These are phyloP conservation scores for Aethina tumida DNA, from an alignment of 1,140 invertebrate species.

Conservation along the genomic window DNA sequence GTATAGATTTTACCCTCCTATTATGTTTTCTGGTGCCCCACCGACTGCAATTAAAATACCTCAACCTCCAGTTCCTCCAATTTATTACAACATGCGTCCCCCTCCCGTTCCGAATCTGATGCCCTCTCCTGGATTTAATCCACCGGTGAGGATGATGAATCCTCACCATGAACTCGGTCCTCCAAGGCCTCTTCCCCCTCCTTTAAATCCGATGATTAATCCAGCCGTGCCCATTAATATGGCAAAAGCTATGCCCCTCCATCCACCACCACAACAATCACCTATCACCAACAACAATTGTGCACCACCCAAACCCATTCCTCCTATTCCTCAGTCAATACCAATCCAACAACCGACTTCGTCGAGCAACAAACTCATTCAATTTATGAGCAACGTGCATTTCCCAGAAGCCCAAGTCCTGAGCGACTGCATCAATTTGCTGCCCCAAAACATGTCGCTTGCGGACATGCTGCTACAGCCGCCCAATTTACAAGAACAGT, in stretches of 20 bases:
- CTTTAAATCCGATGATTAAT: slow-evolving; percentile 1
- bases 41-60: slow-evolving; percentile 11
- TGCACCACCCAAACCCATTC: slow-evolving; percentile 1
- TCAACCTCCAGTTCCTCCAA: slow-evolving; percentile 5
- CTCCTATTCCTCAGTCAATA: slow-evolving; percentile 14
- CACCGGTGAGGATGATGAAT: slow-evolving; percentile 9
- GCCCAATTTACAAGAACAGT: slow-evolving; percentile 25
- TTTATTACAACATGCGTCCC: slow-evolving; percentile 4
- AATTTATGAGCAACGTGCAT: slow-evolving; percentile 45
- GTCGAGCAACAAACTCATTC: slow-evolving; percentile 33
- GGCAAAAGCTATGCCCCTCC: not conserved
- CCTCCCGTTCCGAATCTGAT: slow-evolving; percentile 1
- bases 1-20: slow-evolving; percentile 9
- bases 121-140: slow-evolving; percentile 7
- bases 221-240: not conserved
- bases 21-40: slow-evolving; percentile 10
- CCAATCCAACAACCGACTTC: slow-evolving; percentile 15
- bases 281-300: not conserved
- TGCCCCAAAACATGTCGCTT: slow-evolving; percentile 32
- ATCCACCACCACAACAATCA: slow-evolving; percentile 2
- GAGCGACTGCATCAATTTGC: slow-evolving; percentile 32
- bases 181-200: slow-evolving; percentile 2
- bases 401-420: slow-evolving; percentile 37
- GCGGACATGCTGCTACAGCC: slow-evolving; percentile 34
- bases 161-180: slow-evolving; percentile 2